These are phyloP conservation scores for Anthrax anthrax DNA, from an alignment of 2,888 invertebrate species.

Conservation along the genomic window DNA sequence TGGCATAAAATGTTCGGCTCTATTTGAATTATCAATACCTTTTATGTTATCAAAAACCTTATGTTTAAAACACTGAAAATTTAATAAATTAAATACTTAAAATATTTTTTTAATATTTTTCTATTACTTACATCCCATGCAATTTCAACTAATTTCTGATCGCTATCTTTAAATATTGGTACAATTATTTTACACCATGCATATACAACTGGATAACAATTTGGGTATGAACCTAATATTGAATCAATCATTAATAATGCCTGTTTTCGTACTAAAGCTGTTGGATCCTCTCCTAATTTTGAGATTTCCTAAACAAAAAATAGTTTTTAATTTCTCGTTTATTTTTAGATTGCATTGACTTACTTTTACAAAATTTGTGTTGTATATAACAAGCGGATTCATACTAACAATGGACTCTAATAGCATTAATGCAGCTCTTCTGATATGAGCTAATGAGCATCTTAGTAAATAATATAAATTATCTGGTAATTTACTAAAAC, in stretches of 20 bases:
- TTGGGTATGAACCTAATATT: slow-evolving; percentile 23
- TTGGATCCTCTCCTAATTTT: slow-evolving; percentile 20
- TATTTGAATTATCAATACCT: slow-evolving; percentile 27
- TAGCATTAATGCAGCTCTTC: slow-evolving; percentile 25
- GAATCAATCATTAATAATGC: slow-evolving; percentile 23
- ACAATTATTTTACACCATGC: slow-evolving; percentile 29
- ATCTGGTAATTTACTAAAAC: slow-evolving; percentile 23
- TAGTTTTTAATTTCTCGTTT: not conserved
- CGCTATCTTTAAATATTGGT: slow-evolving; percentile 26
- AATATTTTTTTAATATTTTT: not conserved
- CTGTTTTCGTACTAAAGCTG: slow-evolving; percentile 25
- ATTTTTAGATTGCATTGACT: too few species aligned
- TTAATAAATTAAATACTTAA: not conserved
- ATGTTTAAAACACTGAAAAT: slow-evolving; percentile 24
- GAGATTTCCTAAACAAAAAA: slow-evolving; percentile 17
- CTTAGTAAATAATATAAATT: slow-evolving; percentile 22
- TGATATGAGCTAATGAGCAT: slow-evolving; percentile 20
- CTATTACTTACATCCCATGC: slow-evolving; percentile 15
- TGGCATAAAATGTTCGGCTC: slow-evolving; percentile 28
- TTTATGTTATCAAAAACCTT: slow-evolving; percentile 26
- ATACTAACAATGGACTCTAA: slow-evolving; percentile 23
- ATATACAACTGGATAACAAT: slow-evolving; percentile 28
- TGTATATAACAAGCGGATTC: slow-evolving; percentile 28
- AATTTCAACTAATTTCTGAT: slow-evolving; percentile 22
- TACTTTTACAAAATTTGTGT: slow-evolving; percentile 26